A percentile compares a stretch with the other conserved stretches of the same genome.
phyloP scores from a whole-genome alignment of 2,888 invertebrate genomes.

The Lithodes maja region DNA sequence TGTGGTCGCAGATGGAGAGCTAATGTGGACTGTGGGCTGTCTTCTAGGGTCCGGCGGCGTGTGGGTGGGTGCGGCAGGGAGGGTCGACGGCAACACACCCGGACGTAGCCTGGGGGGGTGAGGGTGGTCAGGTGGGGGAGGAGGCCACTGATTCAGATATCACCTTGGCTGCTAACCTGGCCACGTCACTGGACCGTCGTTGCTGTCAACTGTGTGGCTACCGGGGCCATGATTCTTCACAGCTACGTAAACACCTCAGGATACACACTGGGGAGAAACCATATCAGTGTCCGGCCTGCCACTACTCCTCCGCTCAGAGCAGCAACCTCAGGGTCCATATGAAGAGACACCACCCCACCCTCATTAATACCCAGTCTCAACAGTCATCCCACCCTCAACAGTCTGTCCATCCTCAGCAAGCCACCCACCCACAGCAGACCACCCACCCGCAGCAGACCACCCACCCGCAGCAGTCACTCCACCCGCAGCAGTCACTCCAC shows the following conservation, averaged over 20 bases:
- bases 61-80: constrained; percentile 35
- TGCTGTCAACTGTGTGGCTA: constrained; percentile 51
- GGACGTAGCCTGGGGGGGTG: background rate
- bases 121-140: too few relatives aligned
- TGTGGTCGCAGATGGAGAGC: too few relatives aligned
- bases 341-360: constrained; percentile 36
- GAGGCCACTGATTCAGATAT: too few relatives aligned
- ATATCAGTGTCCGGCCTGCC: constrained; percentile 40
- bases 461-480: background rate
- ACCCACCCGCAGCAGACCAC: too few relatives aligned
- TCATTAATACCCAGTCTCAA: background rate
- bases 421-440: too few relatives aligned
- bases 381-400: background rate
- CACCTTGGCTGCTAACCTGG: background rate
- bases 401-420: too few relatives aligned
- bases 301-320: constrained; percentile 52
- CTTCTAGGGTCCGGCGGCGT: constrained; percentile 51
- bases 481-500: background rate
- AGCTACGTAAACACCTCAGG: constrained; percentile 51
- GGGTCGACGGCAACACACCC: constrained; percentile 15
- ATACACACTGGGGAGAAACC: constrained; percentile 58
- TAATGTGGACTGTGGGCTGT: constrained; percentile 48
- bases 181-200: constrained; percentile 21
- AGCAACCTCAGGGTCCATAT: constrained; percentile 52
- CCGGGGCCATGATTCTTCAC: constrained; percentile 46